These are phyloP conservation scores for Clarias platycephalus DNA, from an alignment of 2,797 vertebrate genomes.

Conservation along the genomic window DNA sequence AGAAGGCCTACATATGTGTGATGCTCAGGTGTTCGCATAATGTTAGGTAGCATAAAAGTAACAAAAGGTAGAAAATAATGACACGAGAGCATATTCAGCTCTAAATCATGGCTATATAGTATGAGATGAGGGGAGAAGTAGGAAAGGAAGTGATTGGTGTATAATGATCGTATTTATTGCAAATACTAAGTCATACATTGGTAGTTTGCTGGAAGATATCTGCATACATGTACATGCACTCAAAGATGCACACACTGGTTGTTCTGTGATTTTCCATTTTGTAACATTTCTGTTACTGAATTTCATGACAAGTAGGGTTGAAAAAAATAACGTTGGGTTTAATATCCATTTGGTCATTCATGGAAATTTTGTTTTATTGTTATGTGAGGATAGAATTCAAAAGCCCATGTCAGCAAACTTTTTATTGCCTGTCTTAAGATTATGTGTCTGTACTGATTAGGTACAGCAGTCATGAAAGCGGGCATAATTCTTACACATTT, in stretches of 20 bases:
- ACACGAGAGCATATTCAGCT: background rate
- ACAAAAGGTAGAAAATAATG: background rate
- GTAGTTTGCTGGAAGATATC: background rate
- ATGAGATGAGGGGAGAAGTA: background rate
- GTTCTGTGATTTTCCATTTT: background rate
- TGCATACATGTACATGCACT: background rate
- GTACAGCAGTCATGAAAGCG: background rate
- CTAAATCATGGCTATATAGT: background rate
- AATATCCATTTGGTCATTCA: background rate
- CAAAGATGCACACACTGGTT: background rate
- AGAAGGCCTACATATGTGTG: background rate
- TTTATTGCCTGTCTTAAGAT: background rate
- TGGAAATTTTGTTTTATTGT: background rate
- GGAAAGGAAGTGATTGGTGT: background rate
- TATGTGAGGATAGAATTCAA: background rate
- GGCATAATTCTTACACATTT: background rate
- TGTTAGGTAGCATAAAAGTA: background rate
- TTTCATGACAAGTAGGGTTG: background rate
- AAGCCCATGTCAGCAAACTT: background rate
- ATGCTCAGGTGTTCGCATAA: background rate
- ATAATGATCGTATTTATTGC: conserved; percentile 5
- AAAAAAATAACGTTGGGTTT: background rate
- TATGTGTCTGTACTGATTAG: background rate
- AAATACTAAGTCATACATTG: background rate
- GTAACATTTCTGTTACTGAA: background rate